phyloP scores from a whole-genome alignment of 1,140 invertebrate species.

The Pseudoatta argentina region DNA sequence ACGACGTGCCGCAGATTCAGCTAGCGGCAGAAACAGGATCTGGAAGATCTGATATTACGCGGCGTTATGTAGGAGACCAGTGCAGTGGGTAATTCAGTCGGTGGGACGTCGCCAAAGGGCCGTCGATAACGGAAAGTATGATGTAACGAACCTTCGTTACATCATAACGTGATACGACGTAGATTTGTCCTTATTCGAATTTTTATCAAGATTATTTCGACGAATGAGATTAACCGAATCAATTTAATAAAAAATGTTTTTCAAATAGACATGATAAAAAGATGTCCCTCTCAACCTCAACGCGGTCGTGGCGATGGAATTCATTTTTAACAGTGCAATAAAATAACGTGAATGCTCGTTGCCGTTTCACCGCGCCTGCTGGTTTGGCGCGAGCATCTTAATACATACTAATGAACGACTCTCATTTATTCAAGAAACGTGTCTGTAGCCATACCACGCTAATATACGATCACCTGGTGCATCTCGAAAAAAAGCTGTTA shows the following conservation, averaged over 20 bases:
- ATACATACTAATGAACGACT: conserved; percentile 81
- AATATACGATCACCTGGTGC: conserved; percentile 45
- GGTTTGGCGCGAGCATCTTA: conserved; percentile 74
- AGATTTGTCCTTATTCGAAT: background rate
- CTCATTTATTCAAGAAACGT: conserved; percentile 66
- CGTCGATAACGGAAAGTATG: conserved; percentile 4
- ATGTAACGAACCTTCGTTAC: background rate
- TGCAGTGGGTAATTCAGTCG: conserved; percentile 62
- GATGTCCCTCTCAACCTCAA: background rate
- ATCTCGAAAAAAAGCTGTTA: conserved; percentile 22
- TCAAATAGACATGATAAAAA: background rate
- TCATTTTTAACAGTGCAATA: conserved; percentile 35
- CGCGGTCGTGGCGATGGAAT: background rate
- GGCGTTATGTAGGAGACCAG: conserved; percentile 62
- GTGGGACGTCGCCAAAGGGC: conserved; percentile 51
- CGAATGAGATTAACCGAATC: conserved; percentile 8
- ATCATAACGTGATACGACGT: background rate
- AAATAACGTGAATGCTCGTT: conserved; percentile 44
- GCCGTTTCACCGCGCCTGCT: conserved; percentile 52
- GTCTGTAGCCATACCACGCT: conserved; percentile 28
- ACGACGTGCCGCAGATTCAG: background rate
- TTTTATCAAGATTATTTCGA: conserved; percentile 20
- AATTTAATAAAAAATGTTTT: background rate
- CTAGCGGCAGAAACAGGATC: conserved; percentile 51
- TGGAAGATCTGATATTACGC: conserved; percentile 36